These are phyloP conservation scores for Brachionus asplanchnoidis DNA, from an alignment of 1,140 invertebrate species.

Conservation along the genomic window DNA sequence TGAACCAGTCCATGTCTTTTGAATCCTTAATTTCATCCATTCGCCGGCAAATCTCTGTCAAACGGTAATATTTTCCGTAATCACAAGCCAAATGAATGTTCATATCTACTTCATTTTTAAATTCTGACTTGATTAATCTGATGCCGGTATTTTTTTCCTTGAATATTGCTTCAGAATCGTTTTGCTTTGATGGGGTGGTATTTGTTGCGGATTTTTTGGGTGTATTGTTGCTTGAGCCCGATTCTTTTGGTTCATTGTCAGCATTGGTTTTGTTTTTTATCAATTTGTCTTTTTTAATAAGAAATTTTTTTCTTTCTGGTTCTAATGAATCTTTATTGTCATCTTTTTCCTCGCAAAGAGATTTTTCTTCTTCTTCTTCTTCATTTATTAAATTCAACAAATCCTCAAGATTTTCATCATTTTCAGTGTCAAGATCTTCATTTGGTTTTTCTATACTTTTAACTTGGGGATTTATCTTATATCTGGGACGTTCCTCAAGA, in stretches of 20 bases:
- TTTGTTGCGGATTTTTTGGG: neutral
- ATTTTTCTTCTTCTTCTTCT: slow-evolving; percentile 10
- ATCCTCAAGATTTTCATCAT: neutral
- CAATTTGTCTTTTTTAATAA: slow-evolving; percentile 22
- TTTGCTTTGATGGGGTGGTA: neutral
- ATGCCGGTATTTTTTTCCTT: slow-evolving; percentile 36
- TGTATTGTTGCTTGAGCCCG: neutral
- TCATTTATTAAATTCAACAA: neutral
- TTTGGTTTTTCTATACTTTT: neutral
- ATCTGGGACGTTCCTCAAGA: neutral
- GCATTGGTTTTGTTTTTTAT: neutral
- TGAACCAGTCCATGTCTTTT: slow-evolving; percentile 37
- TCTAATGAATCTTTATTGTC: neutral
- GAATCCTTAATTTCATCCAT: slow-evolving; percentile 24
- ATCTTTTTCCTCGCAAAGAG: neutral
- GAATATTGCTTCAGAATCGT: neutral
- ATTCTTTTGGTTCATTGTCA: neutral
- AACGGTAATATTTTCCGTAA: slow-evolving; percentile 20
- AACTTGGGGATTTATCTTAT: neutral
- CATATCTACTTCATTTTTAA: slow-evolving; percentile 23
- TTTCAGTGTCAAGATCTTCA: neutral
- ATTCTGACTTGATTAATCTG: slow-evolving; percentile 15
- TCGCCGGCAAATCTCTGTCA: slow-evolving; percentile 5
- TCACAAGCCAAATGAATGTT: slow-evolving; percentile 29
- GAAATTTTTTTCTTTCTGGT: slow-evolving; percentile 16